Base-by-base conservation (phyloP, 2,888 invertebrate species). In the Drosophila kuntzei region DNA sequence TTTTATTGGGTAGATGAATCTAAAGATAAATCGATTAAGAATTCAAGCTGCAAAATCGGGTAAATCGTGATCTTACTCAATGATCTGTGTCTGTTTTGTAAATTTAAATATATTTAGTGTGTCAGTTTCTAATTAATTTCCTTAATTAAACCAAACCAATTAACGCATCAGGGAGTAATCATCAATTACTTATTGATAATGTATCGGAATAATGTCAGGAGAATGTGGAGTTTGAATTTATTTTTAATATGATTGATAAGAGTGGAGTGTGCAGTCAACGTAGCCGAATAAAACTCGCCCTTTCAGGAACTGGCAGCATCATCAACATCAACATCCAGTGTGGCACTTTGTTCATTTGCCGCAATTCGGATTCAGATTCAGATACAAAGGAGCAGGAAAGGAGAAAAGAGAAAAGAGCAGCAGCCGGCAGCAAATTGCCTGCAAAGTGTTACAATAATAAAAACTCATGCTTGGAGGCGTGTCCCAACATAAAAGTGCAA, bases 381-480 rank as follows among this genome's bases (percentile, higher is more conserved):
- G 43, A 46, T 44, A 47, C 76, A 54, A 55, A 57, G 58, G 43
- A 55, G 53, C 57, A 60, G 50, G 34, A 79, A 68, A 73, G 57
- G 68, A 75, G 22, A 22, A 22, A 22, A 25, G 7, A 60, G 50
- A 49, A 16, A 27, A 7, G 6, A 18, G 11, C 39, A 49, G 76
- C 87, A 86, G 87, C 87, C 79, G 84, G 87, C 87, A 78, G 67
- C 78, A 81, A 86, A 89, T 81, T 87, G 76, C 76, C 79, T 80
- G 89, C 82, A 80, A 89, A 87, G 82, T 87, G 89, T 85, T 75
- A 70, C 85, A 87, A 89, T 87, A 89, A 87, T 81, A 87, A 81
- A 87, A 89, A 84, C 73, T 70, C 83, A 77, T 89, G 84, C 87
- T 90, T 80, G 89, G 83, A 90, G 89, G 89, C 89, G 89, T 89